phyloP scores from a whole-genome alignment of 2,888 invertebrate genomes.

The Drosophila rubida region DNA sequence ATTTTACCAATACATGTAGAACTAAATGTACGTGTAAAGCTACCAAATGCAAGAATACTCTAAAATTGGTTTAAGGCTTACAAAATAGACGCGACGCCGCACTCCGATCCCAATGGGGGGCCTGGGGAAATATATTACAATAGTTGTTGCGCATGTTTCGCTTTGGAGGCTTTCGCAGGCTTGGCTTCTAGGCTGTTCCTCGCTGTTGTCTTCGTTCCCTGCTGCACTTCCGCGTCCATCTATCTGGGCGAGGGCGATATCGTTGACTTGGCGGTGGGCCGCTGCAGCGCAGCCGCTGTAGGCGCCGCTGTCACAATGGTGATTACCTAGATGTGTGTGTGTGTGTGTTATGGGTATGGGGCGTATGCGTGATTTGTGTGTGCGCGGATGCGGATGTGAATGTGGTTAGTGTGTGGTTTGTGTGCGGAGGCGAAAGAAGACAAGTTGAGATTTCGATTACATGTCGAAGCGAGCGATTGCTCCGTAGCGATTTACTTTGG shows the following conservation, averaged over 20 bases:
- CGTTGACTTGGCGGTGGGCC: conserved; percentile 63
- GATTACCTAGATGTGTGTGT: conserved; percentile 68
- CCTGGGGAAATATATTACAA: conserved; percentile 68
- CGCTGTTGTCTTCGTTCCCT: background rate
- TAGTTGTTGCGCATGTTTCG: conserved; percentile 28
- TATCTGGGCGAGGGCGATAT: conserved; percentile 82
- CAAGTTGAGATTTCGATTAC: conserved; percentile 35
- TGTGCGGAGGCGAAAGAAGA: conserved; percentile 37
- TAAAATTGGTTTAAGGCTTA: conserved; percentile 58
- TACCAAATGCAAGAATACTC: conserved; percentile 73
- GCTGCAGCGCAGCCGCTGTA: conserved; percentile 60
- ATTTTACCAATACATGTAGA: conserved; percentile 45
- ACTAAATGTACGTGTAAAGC: conserved; percentile 56
- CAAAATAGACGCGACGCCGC: conserved; percentile 28
- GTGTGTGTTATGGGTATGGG: conserved; percentile 16
- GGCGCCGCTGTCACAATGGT: conserved; percentile 80
- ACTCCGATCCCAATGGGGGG: conserved; percentile 11
- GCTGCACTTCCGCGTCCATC: conserved; percentile 18
- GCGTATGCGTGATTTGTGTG: conserved; percentile 12
- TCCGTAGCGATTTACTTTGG: conserved; percentile 86
- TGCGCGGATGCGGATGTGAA: conserved; percentile 21
- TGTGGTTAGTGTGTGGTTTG: conserved; percentile 1
- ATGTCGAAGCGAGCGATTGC: conserved; percentile 46
- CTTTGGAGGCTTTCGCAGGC: conserved; percentile 1
- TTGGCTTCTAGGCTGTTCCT: background rate